phyloP scores from a whole-genome alignment of 2,888 invertebrate genomes.

The Agrypnus murinus region DNA sequence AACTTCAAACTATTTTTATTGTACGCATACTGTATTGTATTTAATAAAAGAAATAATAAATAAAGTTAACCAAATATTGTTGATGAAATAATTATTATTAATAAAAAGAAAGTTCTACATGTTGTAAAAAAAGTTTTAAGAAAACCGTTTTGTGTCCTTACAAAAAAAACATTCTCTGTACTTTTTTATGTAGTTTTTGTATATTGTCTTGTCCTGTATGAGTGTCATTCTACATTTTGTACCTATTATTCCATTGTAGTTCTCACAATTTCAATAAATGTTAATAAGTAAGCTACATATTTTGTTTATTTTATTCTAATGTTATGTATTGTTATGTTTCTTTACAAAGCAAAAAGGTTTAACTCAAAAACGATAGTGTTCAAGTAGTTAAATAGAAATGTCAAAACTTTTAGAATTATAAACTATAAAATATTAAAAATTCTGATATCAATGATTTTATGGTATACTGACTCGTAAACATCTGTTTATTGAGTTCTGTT shows the following conservation, averaged over 20 bases:
- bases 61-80: conserved; percentile 10
- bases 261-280: conserved; percentile 34
- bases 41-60: conserved; percentile 17
- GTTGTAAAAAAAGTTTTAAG: conserved; percentile 33
- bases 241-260: conserved; percentile 34
- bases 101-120: conserved; percentile 35
- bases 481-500: no score
- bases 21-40: conserved; percentile 33
- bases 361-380: no score
- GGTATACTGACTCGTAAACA: no score
- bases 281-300: conserved; percentile 7
- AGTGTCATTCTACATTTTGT: conserved; percentile 37
- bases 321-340: no score
- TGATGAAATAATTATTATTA: conserved; percentile 1
- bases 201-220: conserved; percentile 30
- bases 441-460: no score
- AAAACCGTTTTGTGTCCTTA: conserved; percentile 46
- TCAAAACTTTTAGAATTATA: no score
- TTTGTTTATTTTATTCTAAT: no score
- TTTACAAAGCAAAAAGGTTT: no score
- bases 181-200: conserved; percentile 44
- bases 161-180: conserved; percentile 38
- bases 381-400: no score
- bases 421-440: no score
- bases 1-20: conserved; percentile 45